Conservation (phyloP, 2,888 invertebrate species). For the Drosophila infuscata region DNA sequence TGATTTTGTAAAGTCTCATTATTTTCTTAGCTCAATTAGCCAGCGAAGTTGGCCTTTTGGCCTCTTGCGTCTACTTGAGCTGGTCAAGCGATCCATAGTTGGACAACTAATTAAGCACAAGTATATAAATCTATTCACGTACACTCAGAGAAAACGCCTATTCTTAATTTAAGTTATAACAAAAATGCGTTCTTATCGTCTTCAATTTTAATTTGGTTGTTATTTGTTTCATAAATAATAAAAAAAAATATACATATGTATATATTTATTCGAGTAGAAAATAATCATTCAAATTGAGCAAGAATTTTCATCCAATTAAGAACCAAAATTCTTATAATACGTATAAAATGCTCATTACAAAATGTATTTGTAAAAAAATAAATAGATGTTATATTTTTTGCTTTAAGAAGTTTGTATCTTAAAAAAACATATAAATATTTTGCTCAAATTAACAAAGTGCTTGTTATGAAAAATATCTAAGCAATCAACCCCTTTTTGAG, state of each 20-base stretch:
- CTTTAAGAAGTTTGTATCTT: too few species aligned
- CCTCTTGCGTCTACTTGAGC: slow-evolving; percentile 29
- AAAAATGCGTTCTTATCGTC: background rate
- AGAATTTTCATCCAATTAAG: background rate
- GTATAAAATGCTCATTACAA: too few species aligned
- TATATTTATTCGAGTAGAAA: background rate
- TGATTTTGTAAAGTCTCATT: slow-evolving; percentile 44
- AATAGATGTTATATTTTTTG: too few species aligned
- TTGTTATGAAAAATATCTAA: background rate
- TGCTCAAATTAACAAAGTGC: too few species aligned
- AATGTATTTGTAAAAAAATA: too few species aligned
- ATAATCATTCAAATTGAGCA: background rate
- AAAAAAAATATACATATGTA: too few species aligned
- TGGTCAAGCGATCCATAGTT: slow-evolving; percentile 24
- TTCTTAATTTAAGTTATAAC: background rate
- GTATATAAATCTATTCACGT: slow-evolving; percentile 3
- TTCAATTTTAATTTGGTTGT: background rate
- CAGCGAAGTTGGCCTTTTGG: slow-evolving; percentile 64
- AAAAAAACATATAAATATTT: too few species aligned
- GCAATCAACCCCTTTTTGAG: background rate
- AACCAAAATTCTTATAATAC: too few species aligned
- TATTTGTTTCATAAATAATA: background rate
- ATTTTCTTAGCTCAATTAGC: slow-evolving; percentile 65
- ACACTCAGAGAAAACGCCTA: background rate
- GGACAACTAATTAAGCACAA: slow-evolving; percentile 45